Base-by-base conservation (phyloP, 2,888 invertebrate genomes). In the Beris morrisii region DNA sequence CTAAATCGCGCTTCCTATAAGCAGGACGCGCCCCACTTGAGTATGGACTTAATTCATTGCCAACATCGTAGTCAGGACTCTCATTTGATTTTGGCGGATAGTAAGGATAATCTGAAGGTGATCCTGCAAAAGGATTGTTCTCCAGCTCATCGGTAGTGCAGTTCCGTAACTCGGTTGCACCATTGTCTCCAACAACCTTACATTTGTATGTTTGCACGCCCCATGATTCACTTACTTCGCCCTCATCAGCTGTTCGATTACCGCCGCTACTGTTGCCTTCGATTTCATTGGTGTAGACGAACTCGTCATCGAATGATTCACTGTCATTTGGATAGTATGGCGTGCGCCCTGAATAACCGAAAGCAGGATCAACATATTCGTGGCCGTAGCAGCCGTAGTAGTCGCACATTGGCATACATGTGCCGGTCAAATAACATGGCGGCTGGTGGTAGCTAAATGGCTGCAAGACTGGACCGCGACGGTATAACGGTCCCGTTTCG, bases 391-490 rank as follows among this genome's bases (percentile, higher is more conserved):
- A 68, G 7, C 67, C 69, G 30, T 67, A 61, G 9, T 44, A 48
- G 11, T 63, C 43, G 46, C 67, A 66, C 12, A 64, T 50, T 13
- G 61, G 48, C 22, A 53, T 46, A 57, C 70, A 70, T 4, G 64
- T 64, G 12, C 71, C 70, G 4, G 61, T 58, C 12, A 71, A 32
- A 50, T 69, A 64, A 38, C 70, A 70, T 7, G 71, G 70, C 3
- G 69, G 68, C 55, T 69, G 66, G 38, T 71, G 70, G 50, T 69
- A 68, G 11, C 63, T 59, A 12, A 50, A 67, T 31, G 71, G 70
- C 52, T 61, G 43, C n/a, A 69, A 54, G 2, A 71, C 69, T 5
- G 71, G 71, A 11, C 71, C 71, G 13, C 68, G 59, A 22, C 71
- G 58, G 31, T 71, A 71, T 31, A 69, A 31, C 11, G 67, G 70